phyloP scores from a whole-genome alignment of 1,140 invertebrate genomes.

The Dreissena polymorpha region DNA sequence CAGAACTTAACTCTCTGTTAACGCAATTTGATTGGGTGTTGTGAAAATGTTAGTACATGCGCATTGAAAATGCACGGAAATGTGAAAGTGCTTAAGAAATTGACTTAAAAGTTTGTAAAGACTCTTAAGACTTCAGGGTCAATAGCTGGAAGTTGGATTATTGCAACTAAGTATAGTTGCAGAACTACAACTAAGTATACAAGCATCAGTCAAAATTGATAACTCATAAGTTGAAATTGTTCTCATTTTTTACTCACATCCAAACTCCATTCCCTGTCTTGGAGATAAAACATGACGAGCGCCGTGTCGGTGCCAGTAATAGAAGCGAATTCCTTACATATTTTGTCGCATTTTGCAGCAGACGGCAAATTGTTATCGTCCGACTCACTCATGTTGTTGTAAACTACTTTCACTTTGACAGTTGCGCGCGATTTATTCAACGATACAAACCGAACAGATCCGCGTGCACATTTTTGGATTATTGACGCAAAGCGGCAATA shows the following conservation, averaged over 20 bases:
- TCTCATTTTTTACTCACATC: constrained; percentile 71
- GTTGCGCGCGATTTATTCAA: no score
- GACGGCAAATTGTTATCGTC: constrained; percentile 76
- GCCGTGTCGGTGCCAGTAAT: constrained; percentile 82
- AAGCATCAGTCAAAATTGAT: neutral
- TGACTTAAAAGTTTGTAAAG: no score
- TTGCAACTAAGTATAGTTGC: neutral
- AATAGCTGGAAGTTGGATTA: no score
- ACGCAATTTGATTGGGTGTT: no score
- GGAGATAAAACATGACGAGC: constrained; percentile 83
- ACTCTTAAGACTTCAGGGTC: no score
- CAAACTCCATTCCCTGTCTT: constrained; percentile 82
- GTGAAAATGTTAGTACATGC: no score
- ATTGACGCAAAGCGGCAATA: no score
- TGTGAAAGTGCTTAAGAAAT: no score
- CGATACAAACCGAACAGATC: no score
- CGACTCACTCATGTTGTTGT: neutral
- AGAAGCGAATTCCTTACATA: constrained; percentile 81
- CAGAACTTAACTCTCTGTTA: no score
- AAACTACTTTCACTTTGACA: neutral
- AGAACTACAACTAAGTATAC: neutral
- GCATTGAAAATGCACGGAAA: no score
- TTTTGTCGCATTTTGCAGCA: constrained; percentile 77
- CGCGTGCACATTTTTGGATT: no score
- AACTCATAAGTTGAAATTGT: neutral